Base-by-base conservation (phyloP, 2,797 vertebrate genomes). In the Hemitrygon akajei region DNA sequence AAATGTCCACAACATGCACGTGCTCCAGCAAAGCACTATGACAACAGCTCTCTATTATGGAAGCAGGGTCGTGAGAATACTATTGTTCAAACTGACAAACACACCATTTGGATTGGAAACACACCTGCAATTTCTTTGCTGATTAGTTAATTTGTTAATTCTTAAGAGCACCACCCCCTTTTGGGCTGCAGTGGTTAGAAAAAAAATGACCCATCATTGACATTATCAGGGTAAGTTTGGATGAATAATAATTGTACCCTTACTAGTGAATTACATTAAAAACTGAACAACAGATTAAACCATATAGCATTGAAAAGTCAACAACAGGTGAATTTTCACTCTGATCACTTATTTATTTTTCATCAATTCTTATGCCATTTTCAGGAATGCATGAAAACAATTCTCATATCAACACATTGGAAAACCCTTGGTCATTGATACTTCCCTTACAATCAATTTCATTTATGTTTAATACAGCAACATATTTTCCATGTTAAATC, bases 371-470 rank as follows among this genome's bases (percentile, higher is more conserved):
- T 98, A 98, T 98, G 97, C 97, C 98, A 94, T 96, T 95, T 97
- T 98, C 98, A 98, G 98, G 98, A 99, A 99, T 99, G 98, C 98
- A 98, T 98, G 96, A 97, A 97, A 97, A 66, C 93, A 69, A 98
- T 98, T 99, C 98, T 98, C 98, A 98, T 97, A 97, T 97, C 96
- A 97, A 98, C 98, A 98, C 97, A 97, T 93, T 98, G 96, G 97
- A 97, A 97, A 97, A 97, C 95, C 94, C 96, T 95, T 96, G 86
- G 34, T 81, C 93, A 97, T 96, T 97, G 96, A 96, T 95, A 97
- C 96, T 96, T 97, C 96, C 97, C 97, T 97, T 97, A 95, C 94
- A 94, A 94, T 94, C 94, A 91, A 71, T 94, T 84, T 87, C 77
- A 60, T 60, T 63, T 96, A 97, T 96, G 96, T 95, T 96, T 89